Percentiles rank a stretch among this genome's conserved stretches.
phyloP scores from a whole-genome alignment of 1,140 invertebrate genomes.

The Euglossa dilemma region DNA sequence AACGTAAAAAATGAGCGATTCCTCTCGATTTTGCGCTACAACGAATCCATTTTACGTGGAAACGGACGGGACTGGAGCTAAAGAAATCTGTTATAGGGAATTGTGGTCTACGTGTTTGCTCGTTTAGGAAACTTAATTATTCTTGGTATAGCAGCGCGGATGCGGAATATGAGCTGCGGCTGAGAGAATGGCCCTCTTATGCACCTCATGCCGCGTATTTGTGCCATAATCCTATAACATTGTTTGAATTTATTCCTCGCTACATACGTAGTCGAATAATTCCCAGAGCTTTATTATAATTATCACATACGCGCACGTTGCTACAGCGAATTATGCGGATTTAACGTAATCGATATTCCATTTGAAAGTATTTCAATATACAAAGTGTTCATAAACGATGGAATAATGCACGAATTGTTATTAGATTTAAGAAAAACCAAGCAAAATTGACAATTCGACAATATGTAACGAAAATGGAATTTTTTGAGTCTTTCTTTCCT shows the following conservation, averaged over 20 bases:
- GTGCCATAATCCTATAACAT: not conserved
- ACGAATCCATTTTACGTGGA: not conserved
- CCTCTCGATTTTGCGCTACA: not conserved
- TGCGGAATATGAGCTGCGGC: not conserved
- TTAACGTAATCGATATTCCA: not conserved
- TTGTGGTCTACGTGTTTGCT: conserved; percentile 7
- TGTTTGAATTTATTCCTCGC: not conserved
- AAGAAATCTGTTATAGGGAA: conserved; percentile 9
- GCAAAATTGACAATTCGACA: too few species aligned
- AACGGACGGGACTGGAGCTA: not conserved
- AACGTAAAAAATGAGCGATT: not conserved
- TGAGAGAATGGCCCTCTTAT: conserved; percentile 25
- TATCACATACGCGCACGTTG: not conserved
- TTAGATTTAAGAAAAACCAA: too few species aligned
- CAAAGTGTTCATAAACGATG: not conserved
- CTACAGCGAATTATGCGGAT: not conserved
- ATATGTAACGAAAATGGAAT: too few species aligned
- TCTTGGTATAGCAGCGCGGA: conserved; percentile 7
- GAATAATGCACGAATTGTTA: too few species aligned
- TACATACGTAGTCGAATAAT: not conserved
- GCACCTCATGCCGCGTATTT: not conserved
- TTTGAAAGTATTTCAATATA: not conserved
- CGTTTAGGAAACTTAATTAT: conserved; percentile 38
- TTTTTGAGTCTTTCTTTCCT: too few species aligned
- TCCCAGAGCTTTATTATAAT: not conserved